These are phyloP conservation scores for Microplitis mediator DNA, from an alignment of 1,140 invertebrate species.

Conservation along the genomic window DNA sequence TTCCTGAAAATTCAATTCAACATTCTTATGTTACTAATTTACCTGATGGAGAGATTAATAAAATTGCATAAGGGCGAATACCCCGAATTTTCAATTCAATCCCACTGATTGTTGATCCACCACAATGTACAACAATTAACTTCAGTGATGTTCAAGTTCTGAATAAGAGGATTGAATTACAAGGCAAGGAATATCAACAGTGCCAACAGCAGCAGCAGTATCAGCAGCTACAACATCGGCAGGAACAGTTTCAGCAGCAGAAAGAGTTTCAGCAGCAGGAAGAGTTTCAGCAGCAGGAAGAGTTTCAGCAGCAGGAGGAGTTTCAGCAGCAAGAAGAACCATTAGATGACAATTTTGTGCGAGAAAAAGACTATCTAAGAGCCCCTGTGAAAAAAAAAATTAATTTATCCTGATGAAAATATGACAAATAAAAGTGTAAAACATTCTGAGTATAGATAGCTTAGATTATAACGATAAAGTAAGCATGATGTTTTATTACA, in stretches of 20 bases:
- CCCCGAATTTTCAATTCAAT: background rate
- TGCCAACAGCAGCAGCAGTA: too few relatives aligned
- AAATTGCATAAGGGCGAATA: background rate
- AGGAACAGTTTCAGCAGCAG: background rate
- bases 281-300: background rate
- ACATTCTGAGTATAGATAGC: background rate
- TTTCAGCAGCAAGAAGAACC: background rate
- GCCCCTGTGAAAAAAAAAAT: background rate
- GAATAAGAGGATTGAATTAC: too few relatives aligned
- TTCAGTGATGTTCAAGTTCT: background rate
- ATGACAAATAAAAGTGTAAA: background rate
- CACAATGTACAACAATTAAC: too few relatives aligned
- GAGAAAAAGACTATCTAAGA: background rate
- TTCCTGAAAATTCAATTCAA: background rate
- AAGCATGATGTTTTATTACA: background rate
- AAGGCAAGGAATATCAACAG: too few relatives aligned
- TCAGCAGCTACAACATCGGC: background rate
- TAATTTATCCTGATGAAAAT: background rate
- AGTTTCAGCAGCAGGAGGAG: background rate
- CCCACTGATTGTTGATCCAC: background rate
- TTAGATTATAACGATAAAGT: background rate
- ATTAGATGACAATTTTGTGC: background rate
- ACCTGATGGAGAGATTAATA: background rate
- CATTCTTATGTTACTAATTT: background rate
- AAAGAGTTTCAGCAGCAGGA: background rate